These are phyloP conservation scores for Bombyx huttoni DNA, from an alignment of 2,888 invertebrate species.

Conservation along the genomic window DNA sequence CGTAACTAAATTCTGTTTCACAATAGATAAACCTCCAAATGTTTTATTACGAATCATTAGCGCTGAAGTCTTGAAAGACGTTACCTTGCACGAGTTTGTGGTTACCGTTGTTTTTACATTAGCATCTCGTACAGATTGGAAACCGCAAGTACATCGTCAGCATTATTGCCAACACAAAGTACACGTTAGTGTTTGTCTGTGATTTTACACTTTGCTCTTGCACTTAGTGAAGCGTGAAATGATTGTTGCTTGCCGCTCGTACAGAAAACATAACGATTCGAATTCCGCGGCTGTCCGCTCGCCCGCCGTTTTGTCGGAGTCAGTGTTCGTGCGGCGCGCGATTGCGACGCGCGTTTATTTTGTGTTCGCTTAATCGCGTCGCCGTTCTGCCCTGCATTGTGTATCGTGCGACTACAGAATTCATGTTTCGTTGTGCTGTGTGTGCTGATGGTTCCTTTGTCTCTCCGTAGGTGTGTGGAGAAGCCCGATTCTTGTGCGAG, in stretches of 20 bases:
- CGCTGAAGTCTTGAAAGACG: not conserved
- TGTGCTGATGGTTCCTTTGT: constrained; percentile 45
- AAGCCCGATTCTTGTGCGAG: constrained; percentile 24
- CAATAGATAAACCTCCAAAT: not conserved
- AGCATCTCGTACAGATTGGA: not conserved
- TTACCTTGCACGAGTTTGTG: constrained; percentile 6
- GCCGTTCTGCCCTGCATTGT: constrained; percentile 12
- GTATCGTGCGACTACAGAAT: constrained; percentile 28
- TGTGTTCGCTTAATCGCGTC: constrained; percentile 11
- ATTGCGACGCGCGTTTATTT: constrained; percentile 21
- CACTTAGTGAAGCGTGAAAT: constrained; percentile 57
- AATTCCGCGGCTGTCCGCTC: constrained; percentile 25
- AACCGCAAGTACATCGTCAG: constrained; percentile 7
- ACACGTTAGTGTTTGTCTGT: constrained; percentile 38
- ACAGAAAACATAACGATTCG: constrained; percentile 40
- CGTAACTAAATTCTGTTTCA: too few species aligned
- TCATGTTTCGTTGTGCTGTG: constrained; percentile 39
- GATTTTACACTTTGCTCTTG: constrained; percentile 52
- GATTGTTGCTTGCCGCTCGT: constrained; percentile 36
- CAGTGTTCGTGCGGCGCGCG: constrained; percentile 48
- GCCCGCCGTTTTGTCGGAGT: constrained; percentile 15
- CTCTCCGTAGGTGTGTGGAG: constrained; percentile 53
- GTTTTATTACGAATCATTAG: not conserved
- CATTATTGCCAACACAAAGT: constrained; percentile 12
- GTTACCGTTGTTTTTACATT: not conserved